Percentiles rank a stretch among this genome's conserved stretches.
These are phyloP conservation scores for Drosophila melanocephala DNA, from an alignment of 2,888 invertebrate species.

Conservation along the genomic window DNA sequence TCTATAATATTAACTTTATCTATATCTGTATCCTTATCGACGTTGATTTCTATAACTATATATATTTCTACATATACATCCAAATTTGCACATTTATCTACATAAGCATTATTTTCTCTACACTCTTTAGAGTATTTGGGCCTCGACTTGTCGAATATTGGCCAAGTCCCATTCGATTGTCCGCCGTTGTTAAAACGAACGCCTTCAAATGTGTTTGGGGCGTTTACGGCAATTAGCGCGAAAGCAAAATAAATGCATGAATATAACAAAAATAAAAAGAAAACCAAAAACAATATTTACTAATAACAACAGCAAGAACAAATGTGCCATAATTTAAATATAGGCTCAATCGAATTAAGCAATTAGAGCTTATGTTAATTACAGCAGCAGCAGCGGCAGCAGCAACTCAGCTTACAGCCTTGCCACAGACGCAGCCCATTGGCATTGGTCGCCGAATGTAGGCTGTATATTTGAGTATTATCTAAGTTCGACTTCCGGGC, in stretches of 20 bases:
- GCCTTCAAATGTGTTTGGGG: constrained; percentile 51
- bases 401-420: neutral
- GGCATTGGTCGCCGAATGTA: neutral
- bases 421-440: neutral
- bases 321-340: constrained; percentile 53
- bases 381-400: neutral
- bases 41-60: neutral
- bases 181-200: constrained; percentile 14
- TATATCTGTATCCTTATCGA: neutral
- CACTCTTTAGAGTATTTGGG: constrained; percentile 7
- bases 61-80: neutral
- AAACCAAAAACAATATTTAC: constrained; percentile 6
- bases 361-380: constrained; percentile 71
- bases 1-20: neutral
- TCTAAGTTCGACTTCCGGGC: constrained; percentile 68
- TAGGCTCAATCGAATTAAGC: constrained; percentile 56
- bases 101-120: neutral
- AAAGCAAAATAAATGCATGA: constrained; percentile 31
- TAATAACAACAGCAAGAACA: constrained; percentile 25
- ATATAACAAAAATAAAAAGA: constrained; percentile 11
- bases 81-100: neutral
- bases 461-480: constrained; percentile 20
- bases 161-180: neutral
- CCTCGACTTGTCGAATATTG: neutral
- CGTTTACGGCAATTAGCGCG: constrained; percentile 57